Conservation (phyloP, 2,888 invertebrate species). For the Ophion slaviceki region DNA sequence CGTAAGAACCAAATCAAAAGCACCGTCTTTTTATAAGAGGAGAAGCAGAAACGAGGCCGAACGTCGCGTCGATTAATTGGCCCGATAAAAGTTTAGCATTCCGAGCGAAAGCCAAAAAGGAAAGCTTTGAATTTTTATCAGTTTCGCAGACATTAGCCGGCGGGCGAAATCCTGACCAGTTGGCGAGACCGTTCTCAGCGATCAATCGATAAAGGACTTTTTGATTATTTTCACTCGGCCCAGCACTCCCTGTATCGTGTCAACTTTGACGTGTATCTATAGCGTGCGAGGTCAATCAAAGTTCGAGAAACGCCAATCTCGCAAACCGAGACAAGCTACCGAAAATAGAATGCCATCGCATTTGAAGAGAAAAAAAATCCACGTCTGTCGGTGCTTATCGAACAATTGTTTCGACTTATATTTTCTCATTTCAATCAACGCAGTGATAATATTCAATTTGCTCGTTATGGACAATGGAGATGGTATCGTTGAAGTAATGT, state of each 20-base stretch:
- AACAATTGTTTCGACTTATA: neutral
- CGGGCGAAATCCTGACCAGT: neutral
- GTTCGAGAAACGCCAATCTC: neutral
- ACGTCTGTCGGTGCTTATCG: neutral
- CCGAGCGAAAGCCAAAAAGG: neutral
- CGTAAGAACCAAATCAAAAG: neutral
- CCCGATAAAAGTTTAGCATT: neutral
- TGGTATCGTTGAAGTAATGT: neutral
- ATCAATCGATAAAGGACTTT: neutral
- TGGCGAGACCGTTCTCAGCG: neutral
- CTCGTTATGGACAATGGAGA: neutral
- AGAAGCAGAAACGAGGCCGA: neutral
- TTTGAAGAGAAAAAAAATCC: neutral
- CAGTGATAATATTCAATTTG: neutral
- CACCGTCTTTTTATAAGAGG: neutral
- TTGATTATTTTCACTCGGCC: neutral
- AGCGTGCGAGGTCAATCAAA: neutral
- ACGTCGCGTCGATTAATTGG: neutral
- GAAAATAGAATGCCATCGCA: neutral
- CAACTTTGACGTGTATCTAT: neutral
- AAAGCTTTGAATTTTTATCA: neutral
- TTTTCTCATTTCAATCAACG: neutral
- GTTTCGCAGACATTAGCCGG: neutral
- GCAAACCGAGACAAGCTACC: neutral
- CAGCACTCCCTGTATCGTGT: neutral